phyloP scores from a whole-genome alignment of 2,113 vertebrate genomes.

The Myotis brandtii region DNA sequence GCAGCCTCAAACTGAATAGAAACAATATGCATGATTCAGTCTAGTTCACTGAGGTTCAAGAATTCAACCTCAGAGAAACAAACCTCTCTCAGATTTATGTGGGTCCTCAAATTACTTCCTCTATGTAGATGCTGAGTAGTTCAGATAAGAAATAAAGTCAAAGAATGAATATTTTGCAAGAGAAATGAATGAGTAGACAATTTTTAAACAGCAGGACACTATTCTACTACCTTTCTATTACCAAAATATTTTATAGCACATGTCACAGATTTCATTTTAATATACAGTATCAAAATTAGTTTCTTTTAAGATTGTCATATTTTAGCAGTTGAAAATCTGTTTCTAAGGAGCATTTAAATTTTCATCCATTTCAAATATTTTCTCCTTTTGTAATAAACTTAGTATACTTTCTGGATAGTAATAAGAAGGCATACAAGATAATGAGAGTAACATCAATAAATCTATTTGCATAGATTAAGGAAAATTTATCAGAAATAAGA shows the following conservation, averaged over 20 bases:
- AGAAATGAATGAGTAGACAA: background rate
- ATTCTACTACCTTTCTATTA: background rate
- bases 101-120: background rate
- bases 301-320: background rate
- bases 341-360: conserved; percentile 15
- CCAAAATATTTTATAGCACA: background rate
- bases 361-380: background rate
- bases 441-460: background rate
- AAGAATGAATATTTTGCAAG: background rate
- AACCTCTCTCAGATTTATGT: background rate
- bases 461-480: background rate
- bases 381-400: background rate
- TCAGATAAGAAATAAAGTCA: background rate
- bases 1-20: background rate
- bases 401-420: background rate
- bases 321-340: background rate
- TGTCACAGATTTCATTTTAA: background rate
- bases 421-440: background rate
- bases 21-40: conserved; percentile 49
- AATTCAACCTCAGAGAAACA: background rate
- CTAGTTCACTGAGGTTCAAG: background rate
- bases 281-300: background rate
- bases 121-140: background rate
- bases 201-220: background rate
- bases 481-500: background rate